A percentile compares a stretch with the other conserved stretches of the same genome.
These are phyloP conservation scores for Aporophyla nigra DNA, from an alignment of 2,888 invertebrate genomes.

Conservation along the genomic window DNA sequence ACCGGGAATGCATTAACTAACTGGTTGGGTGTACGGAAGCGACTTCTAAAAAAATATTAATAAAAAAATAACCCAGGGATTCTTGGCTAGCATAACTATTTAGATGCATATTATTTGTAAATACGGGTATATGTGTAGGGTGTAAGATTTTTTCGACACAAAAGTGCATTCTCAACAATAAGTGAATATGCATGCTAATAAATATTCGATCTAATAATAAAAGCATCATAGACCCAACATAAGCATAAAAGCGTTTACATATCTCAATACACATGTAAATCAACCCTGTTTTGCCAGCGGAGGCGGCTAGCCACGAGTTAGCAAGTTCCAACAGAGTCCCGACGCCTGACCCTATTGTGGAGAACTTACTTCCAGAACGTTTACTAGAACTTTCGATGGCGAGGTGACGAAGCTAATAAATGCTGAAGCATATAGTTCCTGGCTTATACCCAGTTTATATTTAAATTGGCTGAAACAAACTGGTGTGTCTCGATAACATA, in stretches of 20 bases:
- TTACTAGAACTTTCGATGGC: constrained; percentile 30
- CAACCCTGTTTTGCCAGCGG: not conserved
- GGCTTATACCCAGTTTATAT: constrained; percentile 2
- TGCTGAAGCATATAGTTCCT: constrained; percentile 14
- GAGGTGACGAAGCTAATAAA: constrained; percentile 23
- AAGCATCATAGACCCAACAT: not conserved
- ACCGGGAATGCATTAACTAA: no score
- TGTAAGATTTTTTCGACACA: no score
- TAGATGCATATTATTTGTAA: no score
- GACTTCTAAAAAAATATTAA: no score
- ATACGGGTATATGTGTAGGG: no score
- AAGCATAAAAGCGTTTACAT: not conserved
- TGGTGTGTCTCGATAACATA: not conserved
- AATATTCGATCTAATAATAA: no score
- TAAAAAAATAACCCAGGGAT: no score
- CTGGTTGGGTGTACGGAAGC: no score
- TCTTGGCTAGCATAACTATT: no score
- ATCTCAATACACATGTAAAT: not conserved
- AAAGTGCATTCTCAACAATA: no score
- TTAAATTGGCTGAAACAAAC: constrained; percentile 2
- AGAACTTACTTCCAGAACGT: constrained; percentile 1
- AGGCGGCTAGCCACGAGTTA: constrained; percentile 8
- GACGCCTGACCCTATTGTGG: constrained; percentile 15
- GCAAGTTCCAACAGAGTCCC: constrained; percentile 8
- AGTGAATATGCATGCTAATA: no score